Evolutionary conservation across 2,888 invertebrate species (phyloP).

Genomic region (Mystacides longicornis): DNA sequence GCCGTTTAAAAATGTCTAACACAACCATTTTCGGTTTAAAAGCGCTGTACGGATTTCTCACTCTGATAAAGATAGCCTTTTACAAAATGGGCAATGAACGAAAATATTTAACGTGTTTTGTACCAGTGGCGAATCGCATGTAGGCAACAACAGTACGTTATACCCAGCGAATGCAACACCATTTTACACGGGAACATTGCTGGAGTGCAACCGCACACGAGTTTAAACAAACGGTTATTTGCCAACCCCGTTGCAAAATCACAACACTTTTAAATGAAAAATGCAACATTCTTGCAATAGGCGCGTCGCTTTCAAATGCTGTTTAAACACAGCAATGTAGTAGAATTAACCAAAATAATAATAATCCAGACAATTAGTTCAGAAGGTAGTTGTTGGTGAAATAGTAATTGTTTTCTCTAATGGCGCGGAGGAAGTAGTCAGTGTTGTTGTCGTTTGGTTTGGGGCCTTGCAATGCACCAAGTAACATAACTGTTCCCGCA

Average conservation of each 20-base stretch:
- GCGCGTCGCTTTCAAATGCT: not conserved
- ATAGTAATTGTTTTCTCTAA: slow-evolving; percentile 2
- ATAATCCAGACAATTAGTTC: not conserved
- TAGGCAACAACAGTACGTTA: no score
- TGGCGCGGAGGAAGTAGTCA: not conserved
- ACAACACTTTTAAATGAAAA: not conserved
- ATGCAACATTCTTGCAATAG: not conserved
- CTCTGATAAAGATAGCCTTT: not conserved
- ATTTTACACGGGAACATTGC: not conserved
- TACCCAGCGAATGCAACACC: slow-evolving; percentile 1
- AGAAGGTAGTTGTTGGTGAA: not conserved
- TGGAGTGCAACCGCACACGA: not conserved
- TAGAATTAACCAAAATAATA: not conserved
- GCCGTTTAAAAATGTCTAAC: no score
- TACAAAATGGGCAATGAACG: not conserved
- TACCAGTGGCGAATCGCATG: not conserved
- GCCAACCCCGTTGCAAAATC: not conserved
- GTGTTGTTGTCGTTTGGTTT: not conserved
- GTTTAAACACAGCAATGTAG: not conserved
- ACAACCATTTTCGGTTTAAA: no score
- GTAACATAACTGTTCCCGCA: not conserved
- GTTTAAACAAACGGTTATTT: no score
- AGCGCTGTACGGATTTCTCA: no score
- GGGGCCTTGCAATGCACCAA: not conserved
- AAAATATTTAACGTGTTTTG: not conserved